phyloP scores from a whole-genome alignment of 2,888 invertebrate genomes.

The Oligia strigilis region DNA sequence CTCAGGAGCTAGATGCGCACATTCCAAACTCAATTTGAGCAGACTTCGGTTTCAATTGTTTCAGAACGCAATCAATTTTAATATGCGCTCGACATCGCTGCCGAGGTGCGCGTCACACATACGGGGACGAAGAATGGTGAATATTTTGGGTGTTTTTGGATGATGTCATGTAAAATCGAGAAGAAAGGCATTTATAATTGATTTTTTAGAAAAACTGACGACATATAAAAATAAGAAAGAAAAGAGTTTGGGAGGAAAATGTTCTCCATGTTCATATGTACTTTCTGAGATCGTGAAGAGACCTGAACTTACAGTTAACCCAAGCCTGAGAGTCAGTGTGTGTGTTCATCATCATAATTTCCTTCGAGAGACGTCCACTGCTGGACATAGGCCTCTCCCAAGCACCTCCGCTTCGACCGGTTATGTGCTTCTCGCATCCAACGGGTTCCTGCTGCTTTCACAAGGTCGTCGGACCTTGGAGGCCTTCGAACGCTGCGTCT shows the following conservation, averaged over 20 bases:
- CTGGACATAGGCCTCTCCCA: too few relatives aligned
- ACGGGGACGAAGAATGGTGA: slow-evolving; percentile 48
- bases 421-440: too few relatives aligned
- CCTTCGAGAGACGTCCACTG: too few relatives aligned
- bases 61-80: slow-evolving; percentile 79
- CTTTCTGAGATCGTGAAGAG: neutral
- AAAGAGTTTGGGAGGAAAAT: neutral
- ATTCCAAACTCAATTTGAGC: slow-evolving; percentile 78
- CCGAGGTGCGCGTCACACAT: slow-evolving; percentile 56
- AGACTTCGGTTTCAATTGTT: slow-evolving; percentile 77
- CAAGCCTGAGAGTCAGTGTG: too few relatives aligned
- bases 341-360: too few relatives aligned
- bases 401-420: too few relatives aligned
- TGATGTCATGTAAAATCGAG: neutral
- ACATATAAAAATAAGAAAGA: neutral
- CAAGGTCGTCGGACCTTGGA: too few relatives aligned
- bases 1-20: slow-evolving; percentile 61
- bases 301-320: too few relatives aligned
- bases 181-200: too few relatives aligned
- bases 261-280: neutral
- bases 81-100: slow-evolving; percentile 70
- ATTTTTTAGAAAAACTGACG: neutral
- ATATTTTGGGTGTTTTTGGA: neutral
- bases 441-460: too few relatives aligned
- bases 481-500: too few relatives aligned